Conservation (phyloP, 2,888 invertebrate species). For the Latrodectus elegans region DNA sequence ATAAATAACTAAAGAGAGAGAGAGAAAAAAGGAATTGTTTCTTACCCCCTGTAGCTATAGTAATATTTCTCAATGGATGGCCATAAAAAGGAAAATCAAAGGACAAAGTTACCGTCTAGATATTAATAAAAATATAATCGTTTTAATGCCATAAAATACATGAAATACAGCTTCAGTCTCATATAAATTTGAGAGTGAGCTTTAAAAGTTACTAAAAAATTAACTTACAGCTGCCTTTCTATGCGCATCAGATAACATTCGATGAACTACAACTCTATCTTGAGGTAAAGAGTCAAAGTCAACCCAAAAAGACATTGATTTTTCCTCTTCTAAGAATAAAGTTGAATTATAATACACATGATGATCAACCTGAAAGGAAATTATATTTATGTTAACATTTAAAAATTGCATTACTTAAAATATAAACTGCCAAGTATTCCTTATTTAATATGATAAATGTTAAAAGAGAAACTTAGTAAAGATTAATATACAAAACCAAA, state of each 20-base stretch:
- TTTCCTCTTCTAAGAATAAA: conserved; percentile 78
- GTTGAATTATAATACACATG: conserved; percentile 88
- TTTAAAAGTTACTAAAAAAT: background rate
- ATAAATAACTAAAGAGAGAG: background rate
- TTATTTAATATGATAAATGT: no score
- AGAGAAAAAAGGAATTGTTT: background rate
- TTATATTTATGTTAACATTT: background rate
- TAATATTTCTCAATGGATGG: conserved; percentile 88
- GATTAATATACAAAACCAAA: no score
- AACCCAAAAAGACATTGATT: conserved; percentile 83
- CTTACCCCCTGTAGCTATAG: conserved; percentile 92
- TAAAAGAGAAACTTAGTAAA: no score
- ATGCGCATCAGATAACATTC: conserved; percentile 86
- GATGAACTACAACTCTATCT: conserved; percentile 80
- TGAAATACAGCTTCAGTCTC: background rate
- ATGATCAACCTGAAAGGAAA: conserved; percentile 78
- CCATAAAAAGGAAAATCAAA: conserved; percentile 98
- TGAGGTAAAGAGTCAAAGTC: conserved; percentile 79
- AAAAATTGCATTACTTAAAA: background rate
- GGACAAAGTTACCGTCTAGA: conserved; percentile 82
- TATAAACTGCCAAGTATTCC: background rate
- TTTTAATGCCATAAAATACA: background rate
- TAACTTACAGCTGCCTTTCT: conserved; percentile 87
- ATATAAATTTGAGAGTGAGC: background rate
- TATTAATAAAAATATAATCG: conserved; percentile 20